A percentile compares a stretch with the other conserved stretches of the same genome.
These are phyloP conservation scores for Pogona vitticeps DNA, from an alignment of 2,113 vertebrate species.

Conservation along the genomic window DNA sequence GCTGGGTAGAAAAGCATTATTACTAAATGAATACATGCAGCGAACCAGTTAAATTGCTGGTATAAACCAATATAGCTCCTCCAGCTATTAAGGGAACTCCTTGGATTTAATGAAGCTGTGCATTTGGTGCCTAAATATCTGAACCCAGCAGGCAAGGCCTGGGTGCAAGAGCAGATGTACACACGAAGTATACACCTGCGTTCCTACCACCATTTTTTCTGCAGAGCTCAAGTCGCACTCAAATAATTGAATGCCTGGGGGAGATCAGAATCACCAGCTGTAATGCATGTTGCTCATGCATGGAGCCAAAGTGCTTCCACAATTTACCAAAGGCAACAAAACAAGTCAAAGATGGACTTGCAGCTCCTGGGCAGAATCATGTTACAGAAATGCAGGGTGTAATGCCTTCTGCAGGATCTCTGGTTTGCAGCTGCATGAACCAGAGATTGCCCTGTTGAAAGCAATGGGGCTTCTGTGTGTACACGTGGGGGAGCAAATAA, in stretches of 20 bases:
- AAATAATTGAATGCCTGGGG: too few species aligned
- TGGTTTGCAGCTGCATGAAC: too few species aligned
- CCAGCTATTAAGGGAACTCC: neutral
- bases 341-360: slow-evolving; percentile 35
- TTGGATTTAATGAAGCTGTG: slow-evolving; percentile 12
- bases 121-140: neutral
- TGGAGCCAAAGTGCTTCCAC: neutral
- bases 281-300: neutral
- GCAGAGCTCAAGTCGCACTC: too few species aligned
- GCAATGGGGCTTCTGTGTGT: too few species aligned
- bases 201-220: neutral
- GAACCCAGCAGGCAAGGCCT: too few species aligned
- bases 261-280: neutral
- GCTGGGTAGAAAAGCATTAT: slow-evolving; percentile 11
- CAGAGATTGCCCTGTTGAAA: too few species aligned
- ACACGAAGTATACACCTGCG: neutral
- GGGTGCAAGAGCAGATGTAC: neutral
- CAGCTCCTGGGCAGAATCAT: neutral
- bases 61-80: slow-evolving; percentile 9
- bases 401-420: too few species aligned
- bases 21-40: neutral
- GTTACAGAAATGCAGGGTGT: too few species aligned
- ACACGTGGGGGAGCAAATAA: too few species aligned
- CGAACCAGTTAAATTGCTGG: neutral
- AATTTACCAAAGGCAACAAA: slow-evolving; percentile 37